These are phyloP conservation scores for Heliconius melpomene DNA, from an alignment of 1,140 invertebrate species.

Conservation along the genomic window DNA sequence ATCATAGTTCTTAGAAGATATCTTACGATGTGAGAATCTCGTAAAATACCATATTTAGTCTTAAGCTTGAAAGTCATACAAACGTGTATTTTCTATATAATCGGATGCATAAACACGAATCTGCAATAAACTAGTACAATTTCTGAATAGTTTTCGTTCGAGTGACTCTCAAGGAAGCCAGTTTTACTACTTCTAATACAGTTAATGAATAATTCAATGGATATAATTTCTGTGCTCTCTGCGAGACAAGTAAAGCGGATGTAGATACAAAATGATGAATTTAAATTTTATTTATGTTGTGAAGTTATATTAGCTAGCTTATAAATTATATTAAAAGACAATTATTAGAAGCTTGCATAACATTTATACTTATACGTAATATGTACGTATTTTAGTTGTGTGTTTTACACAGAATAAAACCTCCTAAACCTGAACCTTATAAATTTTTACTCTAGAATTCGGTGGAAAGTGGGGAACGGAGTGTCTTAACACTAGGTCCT, in stretches of 20 bases:
- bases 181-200: slow-evolving; percentile 60
- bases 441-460: too few species aligned
- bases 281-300: not conserved
- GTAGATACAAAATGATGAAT: not conserved
- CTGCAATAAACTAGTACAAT: slow-evolving; percentile 56
- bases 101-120: slow-evolving; percentile 43
- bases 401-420: too few species aligned
- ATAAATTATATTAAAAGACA: too few species aligned
- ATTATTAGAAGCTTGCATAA: too few species aligned
- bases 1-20: not conserved
- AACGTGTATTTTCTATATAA: slow-evolving; percentile 40
- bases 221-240: slow-evolving; percentile 66
- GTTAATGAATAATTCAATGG: slow-evolving; percentile 72
- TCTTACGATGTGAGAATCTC: not conserved
- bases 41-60: not conserved
- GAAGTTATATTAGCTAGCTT: too few species aligned
- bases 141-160: slow-evolving; percentile 51
- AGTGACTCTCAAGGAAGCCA: slow-evolving; percentile 45
- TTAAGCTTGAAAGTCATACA: not conserved
- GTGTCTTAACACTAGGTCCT: too few species aligned
- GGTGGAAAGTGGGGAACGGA: too few species aligned
- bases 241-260: not conserved
- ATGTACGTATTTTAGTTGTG: too few species aligned
- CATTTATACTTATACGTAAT: too few species aligned
- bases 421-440: too few species aligned